Evolutionary conservation across 2,797 vertebrate genomes (phyloP).

Genomic region (Cottoperca gobio): DNA sequence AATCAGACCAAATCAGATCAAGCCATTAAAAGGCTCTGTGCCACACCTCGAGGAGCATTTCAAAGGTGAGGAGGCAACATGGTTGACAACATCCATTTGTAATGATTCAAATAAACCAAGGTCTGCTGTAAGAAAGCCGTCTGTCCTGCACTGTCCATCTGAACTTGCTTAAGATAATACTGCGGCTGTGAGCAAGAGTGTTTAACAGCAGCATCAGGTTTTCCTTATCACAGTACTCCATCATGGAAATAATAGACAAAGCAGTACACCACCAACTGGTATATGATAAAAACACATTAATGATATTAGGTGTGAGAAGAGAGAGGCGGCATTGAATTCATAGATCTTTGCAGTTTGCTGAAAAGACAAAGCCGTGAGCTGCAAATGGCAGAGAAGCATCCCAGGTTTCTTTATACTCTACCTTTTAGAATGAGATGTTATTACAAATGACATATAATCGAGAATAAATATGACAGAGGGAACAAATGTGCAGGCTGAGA

Average conservation of each 20-base stretch:
- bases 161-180: slow-evolving; percentile 22
- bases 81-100: slow-evolving; percentile 56
- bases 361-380: background rate
- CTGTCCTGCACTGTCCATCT: slow-evolving; percentile 45
- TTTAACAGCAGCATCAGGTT: slow-evolving; percentile 26
- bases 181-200: slow-evolving; percentile 12
- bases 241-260: slow-evolving; percentile 46
- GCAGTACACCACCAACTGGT: slow-evolving; percentile 34
- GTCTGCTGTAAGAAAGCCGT: slow-evolving; percentile 45
- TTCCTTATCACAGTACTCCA: slow-evolving; percentile 43
- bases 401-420: background rate
- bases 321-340: slow-evolving; percentile 22
- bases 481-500: slow-evolving; percentile 24
- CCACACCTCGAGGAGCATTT: slow-evolving; percentile 61
- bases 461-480: slow-evolving; percentile 22
- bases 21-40: slow-evolving; percentile 57
- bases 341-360: slow-evolving; percentile 23
- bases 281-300: slow-evolving; percentile 57
- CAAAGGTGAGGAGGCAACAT: slow-evolving; percentile 53
- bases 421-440: slow-evolving; percentile 3
- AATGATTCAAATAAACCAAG: slow-evolving; percentile 59
- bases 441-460: slow-evolving; percentile 18
- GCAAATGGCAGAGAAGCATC: slow-evolving; percentile 14
- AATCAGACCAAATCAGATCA: slow-evolving; percentile 65
- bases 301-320: slow-evolving; percentile 42